Conservation (phyloP, 2,888 invertebrate genomes). For the Microdon myrmicae region DNA sequence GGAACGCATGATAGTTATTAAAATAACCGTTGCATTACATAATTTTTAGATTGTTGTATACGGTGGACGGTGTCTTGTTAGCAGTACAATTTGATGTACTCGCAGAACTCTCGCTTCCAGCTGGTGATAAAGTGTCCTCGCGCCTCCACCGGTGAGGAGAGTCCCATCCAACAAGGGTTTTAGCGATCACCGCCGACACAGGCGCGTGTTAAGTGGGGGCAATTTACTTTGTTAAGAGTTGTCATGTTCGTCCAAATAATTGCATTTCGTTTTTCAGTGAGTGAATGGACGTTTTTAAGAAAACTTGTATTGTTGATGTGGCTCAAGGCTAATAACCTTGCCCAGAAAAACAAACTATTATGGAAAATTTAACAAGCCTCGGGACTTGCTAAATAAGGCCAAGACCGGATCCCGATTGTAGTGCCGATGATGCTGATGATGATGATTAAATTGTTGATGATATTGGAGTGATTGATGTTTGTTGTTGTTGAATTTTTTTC, state of each 20-base stretch:
- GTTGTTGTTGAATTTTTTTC: not conserved
- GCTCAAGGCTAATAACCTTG: no score
- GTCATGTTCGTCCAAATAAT: conserved; percentile 7
- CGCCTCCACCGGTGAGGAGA: not conserved
- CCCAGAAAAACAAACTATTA: no score
- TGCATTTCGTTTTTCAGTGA: not conserved
- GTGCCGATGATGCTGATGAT: no score
- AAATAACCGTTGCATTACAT: conserved; percentile 17
- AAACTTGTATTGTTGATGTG: not conserved
- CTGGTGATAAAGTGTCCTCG: not conserved
- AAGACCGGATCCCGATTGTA: no score
- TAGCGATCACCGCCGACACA: conserved; percentile 1
- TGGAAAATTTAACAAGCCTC: no score
- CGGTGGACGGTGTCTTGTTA: conserved; percentile 1
- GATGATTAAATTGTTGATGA: no score
- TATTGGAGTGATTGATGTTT: not conserved
- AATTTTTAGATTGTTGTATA: conserved; percentile 7
- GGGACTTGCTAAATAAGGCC: no score
- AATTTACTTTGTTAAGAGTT: conserved; percentile 6
- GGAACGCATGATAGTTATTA: conserved; percentile 8
- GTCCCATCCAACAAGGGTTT: no score
- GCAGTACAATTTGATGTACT: conserved; percentile 4
- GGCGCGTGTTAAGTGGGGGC: conserved; percentile 3
- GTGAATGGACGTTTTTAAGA: not conserved
- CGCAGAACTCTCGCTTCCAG: not conserved